Evolutionary conservation across 2,113 vertebrate species (phyloP).

Genomic region (Xiphophorus maculatus): DNA sequence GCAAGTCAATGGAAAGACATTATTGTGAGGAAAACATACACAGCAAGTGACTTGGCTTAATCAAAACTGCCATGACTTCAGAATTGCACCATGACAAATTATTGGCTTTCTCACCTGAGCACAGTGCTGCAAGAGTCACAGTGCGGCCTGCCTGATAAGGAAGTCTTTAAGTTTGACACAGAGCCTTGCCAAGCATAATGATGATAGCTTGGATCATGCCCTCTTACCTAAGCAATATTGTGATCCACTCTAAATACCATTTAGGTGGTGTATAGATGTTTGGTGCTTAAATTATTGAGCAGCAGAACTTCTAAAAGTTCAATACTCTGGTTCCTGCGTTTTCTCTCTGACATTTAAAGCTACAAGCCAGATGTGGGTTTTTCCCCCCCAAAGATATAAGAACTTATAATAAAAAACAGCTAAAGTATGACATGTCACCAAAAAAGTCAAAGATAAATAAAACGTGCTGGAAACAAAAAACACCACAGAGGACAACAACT

Average conservation of each 20-base stretch:
- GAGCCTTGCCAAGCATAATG: slow-evolving; percentile 21
- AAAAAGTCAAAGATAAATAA: neutral
- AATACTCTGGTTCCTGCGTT: neutral
- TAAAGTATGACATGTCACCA: neutral
- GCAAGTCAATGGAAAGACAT: slow-evolving; percentile 17
- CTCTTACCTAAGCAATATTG: slow-evolving; percentile 31
- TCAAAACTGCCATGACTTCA: slow-evolving; percentile 34
- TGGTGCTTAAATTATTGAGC: slow-evolving; percentile 39
- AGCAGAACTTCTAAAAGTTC: slow-evolving; percentile 6
- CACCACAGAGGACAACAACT: too few relatives aligned
- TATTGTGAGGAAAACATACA: slow-evolving; percentile 35
- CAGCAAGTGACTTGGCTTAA: slow-evolving; percentile 40
- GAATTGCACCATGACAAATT: slow-evolving; percentile 22
- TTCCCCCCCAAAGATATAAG: too few relatives aligned
- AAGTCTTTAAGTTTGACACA: slow-evolving; percentile 33
- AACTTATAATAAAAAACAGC: too few relatives aligned
- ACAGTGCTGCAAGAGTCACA: slow-evolving; percentile 26
- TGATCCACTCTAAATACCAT: slow-evolving; percentile 31
- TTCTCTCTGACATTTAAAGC: neutral
- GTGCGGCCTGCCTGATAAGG: slow-evolving; percentile 25
- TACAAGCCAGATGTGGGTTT: neutral
- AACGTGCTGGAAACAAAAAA: too few relatives aligned
- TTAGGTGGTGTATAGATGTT: slow-evolving; percentile 15
- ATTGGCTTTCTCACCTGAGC: slow-evolving; percentile 32
- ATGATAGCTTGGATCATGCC: slow-evolving; percentile 32